Conservation (phyloP, 2,797 vertebrate genomes). For the Chloroceryle inda region DNA sequence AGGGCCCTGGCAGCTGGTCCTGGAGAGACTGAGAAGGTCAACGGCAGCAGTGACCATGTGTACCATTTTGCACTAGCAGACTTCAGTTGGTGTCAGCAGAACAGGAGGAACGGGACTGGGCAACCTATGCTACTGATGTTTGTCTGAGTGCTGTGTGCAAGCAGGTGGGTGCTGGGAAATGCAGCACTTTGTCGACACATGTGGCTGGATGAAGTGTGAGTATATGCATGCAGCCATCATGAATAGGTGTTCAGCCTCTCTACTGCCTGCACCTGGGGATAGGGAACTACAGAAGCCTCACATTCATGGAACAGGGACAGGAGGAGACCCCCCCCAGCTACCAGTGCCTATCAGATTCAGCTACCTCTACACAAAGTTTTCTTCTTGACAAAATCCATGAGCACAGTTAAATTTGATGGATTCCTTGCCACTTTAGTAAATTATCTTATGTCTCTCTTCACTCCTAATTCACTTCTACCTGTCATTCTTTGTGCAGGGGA, state of each 20-base stretch:
- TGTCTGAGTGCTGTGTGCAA: not conserved
- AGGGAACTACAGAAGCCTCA: not conserved
- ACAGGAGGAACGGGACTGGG: not conserved
- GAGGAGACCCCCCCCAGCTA: not conserved
- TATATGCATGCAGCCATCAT: not conserved
- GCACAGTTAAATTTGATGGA: not conserved
- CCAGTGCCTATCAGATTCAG: not conserved
- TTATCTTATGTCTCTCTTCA: not conserved
- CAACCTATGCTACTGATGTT: not conserved
- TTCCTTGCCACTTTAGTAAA: not conserved
- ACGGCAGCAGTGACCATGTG: not conserved
- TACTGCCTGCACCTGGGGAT: not conserved
- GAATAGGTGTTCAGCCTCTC: not conserved
- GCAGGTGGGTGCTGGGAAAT: not conserved
- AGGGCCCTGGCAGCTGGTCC: not conserved
- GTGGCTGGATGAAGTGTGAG: not conserved
- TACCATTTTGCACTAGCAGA: not conserved
- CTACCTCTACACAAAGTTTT: not conserved
- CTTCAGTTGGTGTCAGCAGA: not conserved
- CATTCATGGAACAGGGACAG: not conserved
- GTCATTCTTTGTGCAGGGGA: not conserved
- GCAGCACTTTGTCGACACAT: rapidly evolving
- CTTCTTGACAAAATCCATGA: not conserved
- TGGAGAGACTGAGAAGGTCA: not conserved
- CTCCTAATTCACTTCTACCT: not conserved